A percentile compares a stretch with the other conserved stretches of the same genome.
Evolutionary conservation across 2,113 vertebrate genomes (phyloP).

Genomic region (Tapirus terrestris): DNA sequence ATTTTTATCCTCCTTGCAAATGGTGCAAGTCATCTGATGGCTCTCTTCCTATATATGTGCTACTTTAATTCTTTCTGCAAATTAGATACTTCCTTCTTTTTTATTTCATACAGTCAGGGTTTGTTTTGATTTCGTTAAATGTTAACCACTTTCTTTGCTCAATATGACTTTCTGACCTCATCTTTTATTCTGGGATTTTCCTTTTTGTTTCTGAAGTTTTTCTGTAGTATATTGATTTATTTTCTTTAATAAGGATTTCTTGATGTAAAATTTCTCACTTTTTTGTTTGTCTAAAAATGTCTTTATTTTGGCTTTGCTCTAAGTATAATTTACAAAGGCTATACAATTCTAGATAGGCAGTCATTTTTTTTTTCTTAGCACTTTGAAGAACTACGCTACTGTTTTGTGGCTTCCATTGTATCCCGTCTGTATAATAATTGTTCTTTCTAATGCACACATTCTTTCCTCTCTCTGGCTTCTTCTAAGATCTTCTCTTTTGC

Average conservation of each 20-base stretch:
- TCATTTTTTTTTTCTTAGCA: not conserved
- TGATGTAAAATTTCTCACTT: not conserved
- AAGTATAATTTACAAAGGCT: not conserved
- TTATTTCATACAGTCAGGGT: not conserved
- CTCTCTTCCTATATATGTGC: not conserved
- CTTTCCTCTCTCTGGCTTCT: not conserved
- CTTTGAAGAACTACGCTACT: not conserved
- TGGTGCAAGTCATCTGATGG: not conserved
- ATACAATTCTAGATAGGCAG: not conserved
- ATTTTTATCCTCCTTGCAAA: not conserved
- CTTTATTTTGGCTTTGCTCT: not conserved
- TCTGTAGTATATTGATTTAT: not conserved
- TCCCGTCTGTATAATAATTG: not conserved
- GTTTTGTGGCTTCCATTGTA: not conserved
- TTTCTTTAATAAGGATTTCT: not conserved
- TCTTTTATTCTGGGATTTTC: not conserved
- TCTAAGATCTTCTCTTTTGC: not conserved
- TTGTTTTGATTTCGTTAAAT: conserved; percentile 12
- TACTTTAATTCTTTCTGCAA: not conserved
- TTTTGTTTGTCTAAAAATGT: not conserved
- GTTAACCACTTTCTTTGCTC: not conserved
- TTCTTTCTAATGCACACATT: not conserved
- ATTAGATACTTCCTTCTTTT: not conserved
- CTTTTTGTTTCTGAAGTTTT: not conserved
- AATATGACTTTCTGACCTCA: not conserved